Evolutionary conservation across 2,888 invertebrate genomes (phyloP), one percentile per base, ranked within the genome.

Genomic region (Calameuta filiformis): DNA sequence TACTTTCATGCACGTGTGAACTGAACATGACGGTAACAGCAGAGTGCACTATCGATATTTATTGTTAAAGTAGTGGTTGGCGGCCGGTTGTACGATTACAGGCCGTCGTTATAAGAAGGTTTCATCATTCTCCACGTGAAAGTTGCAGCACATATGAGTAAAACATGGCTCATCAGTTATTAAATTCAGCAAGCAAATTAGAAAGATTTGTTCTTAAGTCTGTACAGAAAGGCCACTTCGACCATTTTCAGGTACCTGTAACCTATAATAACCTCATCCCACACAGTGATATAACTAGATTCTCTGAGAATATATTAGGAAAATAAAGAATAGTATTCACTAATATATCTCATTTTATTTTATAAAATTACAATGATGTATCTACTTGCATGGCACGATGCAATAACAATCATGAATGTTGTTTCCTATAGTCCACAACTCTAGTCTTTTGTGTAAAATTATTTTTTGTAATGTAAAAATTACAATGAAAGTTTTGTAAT

Each of bases 101-200:
- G 71, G 71, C 12, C 15, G 31, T 71, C 33, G 15, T 35, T 34
- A 71, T 68, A 56, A 74, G 75, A 76, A 73, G 76, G 77, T 83
- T 84, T 84, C 82, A 80, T 85, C 82, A 85, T 81, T 79, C 79
- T 81, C 68, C 76, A 71, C 37, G 77, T 73, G 75, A 79, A 76
- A 87, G 81, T 80, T 73, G 73, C 76, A 31, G 77, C 71, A 80
- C 85, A 80, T 79, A 83, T 85, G 81, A 78, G 80, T 76, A 56
- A 84, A 83, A 75, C 83, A 95, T 95, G 95, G 95, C 95, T 83
- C 93, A 94, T 89, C 93, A 94, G 88, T 90, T 95, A 83, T 90
- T 95, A 79, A 93, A 92, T 81, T 93, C 93, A 78, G 93, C 94
- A 73, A 93, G 92, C 85, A 93, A 93, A 85, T 90, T 95, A 85